Conservation (phyloP, 2,797 vertebrate species). For the Bovichtus variegatus region DNA sequence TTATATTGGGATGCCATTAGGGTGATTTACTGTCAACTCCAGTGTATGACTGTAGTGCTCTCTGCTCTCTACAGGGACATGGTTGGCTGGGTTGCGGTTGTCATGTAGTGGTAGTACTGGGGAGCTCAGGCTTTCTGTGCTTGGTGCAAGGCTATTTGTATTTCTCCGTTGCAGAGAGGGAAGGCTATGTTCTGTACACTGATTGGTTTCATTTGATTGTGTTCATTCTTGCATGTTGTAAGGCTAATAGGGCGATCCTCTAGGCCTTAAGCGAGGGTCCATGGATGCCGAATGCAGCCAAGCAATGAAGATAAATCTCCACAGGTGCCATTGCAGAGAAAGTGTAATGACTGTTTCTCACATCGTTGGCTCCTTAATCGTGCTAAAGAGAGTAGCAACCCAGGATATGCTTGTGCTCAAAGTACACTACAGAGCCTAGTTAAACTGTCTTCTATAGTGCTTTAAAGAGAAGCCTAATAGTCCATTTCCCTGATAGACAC, state of each 20-base stretch:
- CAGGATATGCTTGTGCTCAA: conserved; percentile 60
- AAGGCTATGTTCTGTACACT: conserved; percentile 41
- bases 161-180: conserved; percentile 39
- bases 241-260: conserved; percentile 67
- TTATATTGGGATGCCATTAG: conserved; percentile 60
- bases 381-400: conserved; percentile 74
- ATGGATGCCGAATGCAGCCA: conserved; percentile 70
- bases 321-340: conserved; percentile 74
- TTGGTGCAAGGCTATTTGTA: conserved; percentile 53
- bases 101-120: conserved; percentile 53
- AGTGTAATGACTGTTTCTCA: conserved; percentile 78
- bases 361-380: conserved; percentile 79
- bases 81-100: conserved; percentile 67
- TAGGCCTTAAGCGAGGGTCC: conserved; percentile 54
- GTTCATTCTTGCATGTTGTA: conserved; percentile 69
- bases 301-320: conserved; percentile 78
- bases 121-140: conserved; percentile 41
- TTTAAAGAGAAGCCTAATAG: conserved; percentile 68
- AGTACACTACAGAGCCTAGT: conserved; percentile 65
- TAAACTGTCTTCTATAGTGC: conserved; percentile 62
- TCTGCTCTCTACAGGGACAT: conserved; percentile 53
- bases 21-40: conserved; percentile 59
- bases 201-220: conserved; percentile 73
- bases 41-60: conserved; percentile 42
- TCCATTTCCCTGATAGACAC: conserved; percentile 67